Evolutionary conservation across 2,797 vertebrate species (phyloP).

Genomic region (Rousettus madagascariensis): DNA sequence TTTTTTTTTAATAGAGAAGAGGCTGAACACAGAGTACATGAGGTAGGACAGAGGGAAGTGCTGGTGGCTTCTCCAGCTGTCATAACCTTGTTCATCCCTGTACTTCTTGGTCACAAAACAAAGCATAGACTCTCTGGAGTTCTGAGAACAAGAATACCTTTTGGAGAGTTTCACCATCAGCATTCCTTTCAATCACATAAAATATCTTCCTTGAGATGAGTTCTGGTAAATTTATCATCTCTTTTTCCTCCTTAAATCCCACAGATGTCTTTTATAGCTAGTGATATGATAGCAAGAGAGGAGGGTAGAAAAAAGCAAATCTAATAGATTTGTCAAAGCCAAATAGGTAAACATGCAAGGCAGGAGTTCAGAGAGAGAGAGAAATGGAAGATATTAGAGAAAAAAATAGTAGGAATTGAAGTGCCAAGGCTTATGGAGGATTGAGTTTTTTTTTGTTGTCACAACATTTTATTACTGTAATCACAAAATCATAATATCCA

Average conservation of each 20-base stretch:
- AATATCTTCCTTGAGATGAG: neutral
- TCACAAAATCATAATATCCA: conserved; percentile 89
- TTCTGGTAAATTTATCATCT: neutral
- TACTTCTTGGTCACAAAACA: neutral
- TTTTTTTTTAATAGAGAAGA: neutral
- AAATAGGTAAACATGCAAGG: neutral
- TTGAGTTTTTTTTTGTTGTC: neutral
- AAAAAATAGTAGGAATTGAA: neutral
- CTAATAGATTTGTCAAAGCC: neutral
- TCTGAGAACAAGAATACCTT: neutral
- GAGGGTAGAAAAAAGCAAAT: neutral
- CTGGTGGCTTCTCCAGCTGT: neutral
- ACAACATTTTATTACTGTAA: conserved; percentile 89
- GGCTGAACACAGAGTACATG: neutral
- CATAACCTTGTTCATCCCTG: neutral
- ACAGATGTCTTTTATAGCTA: neutral
- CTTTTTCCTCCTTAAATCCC: neutral
- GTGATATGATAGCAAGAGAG: neutral
- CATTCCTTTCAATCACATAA: neutral
- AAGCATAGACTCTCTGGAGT: neutral
- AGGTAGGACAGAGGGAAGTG: neutral
- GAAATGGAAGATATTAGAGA: neutral
- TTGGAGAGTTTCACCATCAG: neutral
- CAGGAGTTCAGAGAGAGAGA: neutral
- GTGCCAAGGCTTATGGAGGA: neutral